Evolutionary conservation across 2,888 invertebrate genomes (phyloP).

Genomic region (Hofmannophila pseudospretella): DNA sequence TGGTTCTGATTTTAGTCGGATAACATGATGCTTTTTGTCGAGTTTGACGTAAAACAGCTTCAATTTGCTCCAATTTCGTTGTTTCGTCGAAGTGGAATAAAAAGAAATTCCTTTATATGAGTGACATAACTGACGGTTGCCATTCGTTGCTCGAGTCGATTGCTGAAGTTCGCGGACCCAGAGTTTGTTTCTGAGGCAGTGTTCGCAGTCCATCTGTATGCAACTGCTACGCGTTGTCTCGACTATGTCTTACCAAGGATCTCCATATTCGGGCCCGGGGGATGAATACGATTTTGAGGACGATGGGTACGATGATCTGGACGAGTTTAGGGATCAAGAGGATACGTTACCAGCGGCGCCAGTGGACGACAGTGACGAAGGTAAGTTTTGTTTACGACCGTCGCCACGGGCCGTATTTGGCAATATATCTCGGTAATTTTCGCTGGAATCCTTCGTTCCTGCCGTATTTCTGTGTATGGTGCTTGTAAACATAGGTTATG

Average conservation of each 20-base stretch:
- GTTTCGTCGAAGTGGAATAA: slow-evolving; percentile 46
- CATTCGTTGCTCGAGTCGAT: slow-evolving; percentile 41
- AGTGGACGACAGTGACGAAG: slow-evolving; percentile 80
- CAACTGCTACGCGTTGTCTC: slow-evolving; percentile 76
- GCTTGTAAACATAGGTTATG: slow-evolving; percentile 45
- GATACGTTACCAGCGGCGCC: slow-evolving; percentile 71
- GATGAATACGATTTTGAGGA: slow-evolving; percentile 87
- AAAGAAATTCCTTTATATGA: slow-evolving; percentile 57
- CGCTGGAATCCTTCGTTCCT: slow-evolving; percentile 21
- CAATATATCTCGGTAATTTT: slow-evolving; percentile 36
- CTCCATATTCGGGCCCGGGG: slow-evolving; percentile 81
- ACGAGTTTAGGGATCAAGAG: slow-evolving; percentile 82
- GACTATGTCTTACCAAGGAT: slow-evolving; percentile 83
- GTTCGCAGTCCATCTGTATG: slow-evolving; percentile 71
- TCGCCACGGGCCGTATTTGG: slow-evolving; percentile 44
- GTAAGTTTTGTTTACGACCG: slow-evolving; percentile 67
- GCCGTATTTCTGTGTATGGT: slow-evolving; percentile 16
- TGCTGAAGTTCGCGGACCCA: slow-evolving; percentile 36
- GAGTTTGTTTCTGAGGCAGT: slow-evolving; percentile 59
- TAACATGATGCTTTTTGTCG: slow-evolving; percentile 60
- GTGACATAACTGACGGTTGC: slow-evolving; percentile 50
- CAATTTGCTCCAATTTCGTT: slow-evolving; percentile 56
- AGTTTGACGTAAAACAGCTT: slow-evolving; percentile 69
- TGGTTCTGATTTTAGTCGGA: slow-evolving; percentile 18
- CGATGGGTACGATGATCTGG: slow-evolving; percentile 83